Percentiles rank a stretch among this genome's conserved stretches.
Conservation (phyloP, 1,140 invertebrate genomes). For the Nasonia vitripennis region DNA sequence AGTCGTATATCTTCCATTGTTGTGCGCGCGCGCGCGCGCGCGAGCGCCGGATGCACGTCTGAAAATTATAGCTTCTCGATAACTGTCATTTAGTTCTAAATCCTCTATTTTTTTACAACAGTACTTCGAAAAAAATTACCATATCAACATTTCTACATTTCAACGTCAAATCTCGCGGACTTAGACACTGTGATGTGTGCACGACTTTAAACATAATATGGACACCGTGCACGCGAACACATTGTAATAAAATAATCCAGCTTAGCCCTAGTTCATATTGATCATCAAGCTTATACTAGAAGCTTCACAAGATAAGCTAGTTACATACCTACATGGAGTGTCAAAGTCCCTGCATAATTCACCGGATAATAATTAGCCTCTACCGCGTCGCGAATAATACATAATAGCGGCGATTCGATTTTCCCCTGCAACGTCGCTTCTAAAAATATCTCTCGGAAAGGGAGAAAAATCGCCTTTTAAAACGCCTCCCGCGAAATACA, state of each 20-base stretch:
- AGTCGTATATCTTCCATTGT: background rate
- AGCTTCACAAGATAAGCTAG: background rate
- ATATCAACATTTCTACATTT: too few relatives aligned
- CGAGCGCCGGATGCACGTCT: background rate
- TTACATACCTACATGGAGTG: background rate
- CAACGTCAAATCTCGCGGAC: too few relatives aligned
- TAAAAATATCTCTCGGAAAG: too few relatives aligned
- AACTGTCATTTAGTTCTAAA: background rate
- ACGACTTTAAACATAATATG: too few relatives aligned
- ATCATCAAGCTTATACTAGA: background rate
- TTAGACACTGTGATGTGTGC: too few relatives aligned
- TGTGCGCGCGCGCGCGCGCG: background rate
- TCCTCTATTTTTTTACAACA: background rate
- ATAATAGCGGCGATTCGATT: background rate
- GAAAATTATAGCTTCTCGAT: background rate
- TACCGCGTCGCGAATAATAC: background rate
- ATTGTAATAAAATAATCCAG: background rate
- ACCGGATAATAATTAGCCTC: background rate
- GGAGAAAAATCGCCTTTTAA: too few relatives aligned
- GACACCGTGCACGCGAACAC: background rate
- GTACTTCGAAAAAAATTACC: background rate
- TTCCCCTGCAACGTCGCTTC: background rate
- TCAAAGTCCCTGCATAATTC: constrained; percentile 3
- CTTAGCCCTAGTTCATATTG: background rate
- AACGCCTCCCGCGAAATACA: background rate